Evolutionary conservation across 1,140 invertebrate species (phyloP), one percentile per base, ranked within the genome.

Genomic region (Drosophila rufa): DNA sequence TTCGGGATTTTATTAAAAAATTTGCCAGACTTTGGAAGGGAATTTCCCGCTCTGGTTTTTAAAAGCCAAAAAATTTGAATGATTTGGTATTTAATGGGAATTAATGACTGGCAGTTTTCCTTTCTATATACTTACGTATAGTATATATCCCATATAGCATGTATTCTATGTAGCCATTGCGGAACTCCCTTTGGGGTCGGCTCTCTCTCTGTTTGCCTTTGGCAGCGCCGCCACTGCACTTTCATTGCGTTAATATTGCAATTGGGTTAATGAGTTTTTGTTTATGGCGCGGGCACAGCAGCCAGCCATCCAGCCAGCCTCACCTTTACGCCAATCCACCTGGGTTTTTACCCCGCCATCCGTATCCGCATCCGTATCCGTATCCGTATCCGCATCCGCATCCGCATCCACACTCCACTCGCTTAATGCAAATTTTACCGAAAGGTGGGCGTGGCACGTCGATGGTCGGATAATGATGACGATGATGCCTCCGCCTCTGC

Each of bases 211-310:
- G 66, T 85, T 81, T 80, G 78, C 68, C 61, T 64, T 77, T 85
- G 82, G 74, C 78, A 48, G 58, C 56, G 75, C 47, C 79, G 83
- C 67, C 62, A 76, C 43, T 87, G 83, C 76, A 76, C 67, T 76
- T 87, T 69, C 62, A 58, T 82, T 87, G 75, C 65, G 66, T 86
- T 82, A 86, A 82, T 86, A 86, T 86, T 86, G 76, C 82, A 86
- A 86, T 87, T 87, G 83, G 83, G 83, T 86, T 86, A 86, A 86
- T 87, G 84, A 89, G 83, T 89, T 86, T 86, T 89, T 86, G 83
- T 89, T 86, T 89, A 89, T 82, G 76, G 75, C 70, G 53, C 67
- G 57, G 58, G 51, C 46, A 65, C 59, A 64, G 4, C 27, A 60
- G 17, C 12, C 56, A 50, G 43, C 38, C 22, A 27, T 4, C 2